Conservation (phyloP, 2,888 invertebrate genomes). For the Pristionchus mayeri region DNA sequence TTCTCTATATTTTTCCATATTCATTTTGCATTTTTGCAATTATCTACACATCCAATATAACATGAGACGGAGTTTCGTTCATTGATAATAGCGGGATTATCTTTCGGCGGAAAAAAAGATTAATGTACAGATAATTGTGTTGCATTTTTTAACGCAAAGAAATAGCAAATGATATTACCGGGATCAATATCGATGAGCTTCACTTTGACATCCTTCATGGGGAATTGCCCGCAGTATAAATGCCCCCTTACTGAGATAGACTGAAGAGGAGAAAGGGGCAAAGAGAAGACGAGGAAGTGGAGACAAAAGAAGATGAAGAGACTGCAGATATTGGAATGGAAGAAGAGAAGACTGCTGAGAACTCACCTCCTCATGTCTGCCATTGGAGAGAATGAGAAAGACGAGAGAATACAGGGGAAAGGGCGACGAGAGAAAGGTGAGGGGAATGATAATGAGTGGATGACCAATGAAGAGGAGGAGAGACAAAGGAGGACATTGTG, state of each 20-base stretch:
- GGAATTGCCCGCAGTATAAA: slow-evolving; percentile 40
- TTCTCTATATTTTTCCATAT: no score
- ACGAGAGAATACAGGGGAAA: neutral
- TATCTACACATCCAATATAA: neutral
- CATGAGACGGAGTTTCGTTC: no score
- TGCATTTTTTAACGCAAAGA: neutral
- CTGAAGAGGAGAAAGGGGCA: slow-evolving; percentile 37
- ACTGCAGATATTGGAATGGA: neutral
- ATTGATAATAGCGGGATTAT: no score
- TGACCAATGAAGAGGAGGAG: slow-evolving; percentile 33
- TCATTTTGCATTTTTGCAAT: no score
- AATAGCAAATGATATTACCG: neutral
- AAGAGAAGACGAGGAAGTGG: neutral
- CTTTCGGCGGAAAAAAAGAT: no score
- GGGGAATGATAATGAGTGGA: slow-evolving; percentile 17
- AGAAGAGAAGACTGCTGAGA: neutral
- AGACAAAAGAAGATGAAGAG: neutral
- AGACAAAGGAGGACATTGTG: neutral
- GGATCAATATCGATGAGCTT: slow-evolving; percentile 48
- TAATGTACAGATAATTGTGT: no score
- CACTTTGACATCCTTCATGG: slow-evolving; percentile 19
- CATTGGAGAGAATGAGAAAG: neutral
- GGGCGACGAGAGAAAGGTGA: neutral
- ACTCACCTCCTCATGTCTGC: slow-evolving; percentile 17
- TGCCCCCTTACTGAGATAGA: slow-evolving; percentile 31